phyloP scores from a whole-genome alignment of 2,113 vertebrate genomes.

The Eubucco bourcierii region DNA sequence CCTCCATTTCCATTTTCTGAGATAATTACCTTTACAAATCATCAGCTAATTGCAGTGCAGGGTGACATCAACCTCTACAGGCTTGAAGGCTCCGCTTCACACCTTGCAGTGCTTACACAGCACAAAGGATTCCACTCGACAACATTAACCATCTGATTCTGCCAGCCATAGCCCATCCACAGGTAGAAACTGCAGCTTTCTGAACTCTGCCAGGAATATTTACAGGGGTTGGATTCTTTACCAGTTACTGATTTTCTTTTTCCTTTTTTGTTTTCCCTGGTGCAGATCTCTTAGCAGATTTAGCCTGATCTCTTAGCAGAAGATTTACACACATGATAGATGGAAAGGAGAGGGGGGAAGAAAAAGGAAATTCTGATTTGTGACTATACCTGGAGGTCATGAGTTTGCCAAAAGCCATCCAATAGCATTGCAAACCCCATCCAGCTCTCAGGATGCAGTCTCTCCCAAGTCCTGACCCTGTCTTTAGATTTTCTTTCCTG shows the following conservation, averaged over 20 bases:
- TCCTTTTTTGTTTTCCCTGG: neutral
- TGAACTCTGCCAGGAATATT: neutral
- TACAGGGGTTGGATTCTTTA: neutral
- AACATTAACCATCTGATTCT: neutral
- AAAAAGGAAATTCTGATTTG: neutral
- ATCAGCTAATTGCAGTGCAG: neutral
- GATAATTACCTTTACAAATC: neutral
- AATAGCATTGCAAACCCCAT: neutral
- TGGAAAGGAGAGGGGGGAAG: neutral
- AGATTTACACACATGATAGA: neutral
- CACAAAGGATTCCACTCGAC: neutral
- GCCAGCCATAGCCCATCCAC: neutral
- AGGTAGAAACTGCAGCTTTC: neutral
- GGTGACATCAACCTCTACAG: neutral
- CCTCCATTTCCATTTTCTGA: constrained; percentile 3
- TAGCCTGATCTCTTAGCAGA: neutral
- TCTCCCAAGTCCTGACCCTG: neutral
- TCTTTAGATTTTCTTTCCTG: constrained; percentile 10
- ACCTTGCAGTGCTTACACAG: neutral
- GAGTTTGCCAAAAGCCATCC: neutral
- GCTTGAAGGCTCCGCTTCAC: neutral
- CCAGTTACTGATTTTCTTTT: neutral
- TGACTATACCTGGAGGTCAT: neutral
- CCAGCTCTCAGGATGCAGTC: neutral
- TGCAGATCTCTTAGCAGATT: neutral